Conservation (phyloP, 2,113 vertebrate species). For the Dasyurus viverrinus region DNA sequence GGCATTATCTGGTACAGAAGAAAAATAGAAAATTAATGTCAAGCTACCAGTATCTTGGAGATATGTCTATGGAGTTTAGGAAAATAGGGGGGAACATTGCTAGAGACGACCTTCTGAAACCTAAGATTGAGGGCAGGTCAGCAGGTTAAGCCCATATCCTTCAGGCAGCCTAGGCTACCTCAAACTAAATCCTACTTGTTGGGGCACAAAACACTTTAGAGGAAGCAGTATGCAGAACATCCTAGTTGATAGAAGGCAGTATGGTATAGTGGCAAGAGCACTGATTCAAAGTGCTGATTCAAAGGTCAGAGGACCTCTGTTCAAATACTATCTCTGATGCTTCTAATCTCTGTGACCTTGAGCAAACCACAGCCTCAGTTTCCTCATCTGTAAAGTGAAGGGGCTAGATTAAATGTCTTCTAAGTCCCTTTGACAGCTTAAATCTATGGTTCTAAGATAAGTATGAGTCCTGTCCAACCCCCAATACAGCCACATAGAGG, state of each 20-base stretch:
- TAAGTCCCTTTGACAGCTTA: not conserved
- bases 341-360: not conserved
- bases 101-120: not conserved
- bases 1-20: not conserved
- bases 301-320: not conserved
- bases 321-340: not conserved
- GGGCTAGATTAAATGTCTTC: not conserved
- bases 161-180: not conserved
- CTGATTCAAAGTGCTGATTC: not conserved
- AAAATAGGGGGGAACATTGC: not conserved
- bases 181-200: not conserved
- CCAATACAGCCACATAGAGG: not conserved
- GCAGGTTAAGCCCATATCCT: not conserved
- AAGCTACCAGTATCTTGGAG: not conserved
- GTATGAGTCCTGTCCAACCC: not conserved
- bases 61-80: not conserved
- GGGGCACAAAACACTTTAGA: not conserved
- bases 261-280: not conserved
- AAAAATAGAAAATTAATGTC: not conserved
- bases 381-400: not conserved
- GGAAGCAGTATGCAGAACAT: not conserved
- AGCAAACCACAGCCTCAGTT: not conserved
- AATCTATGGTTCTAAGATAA: not conserved
- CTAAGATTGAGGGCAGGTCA: not conserved
- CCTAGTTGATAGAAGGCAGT: not conserved